Conservation (phyloP, 2,113 vertebrate genomes). For the Halcyon senegalensis region DNA sequence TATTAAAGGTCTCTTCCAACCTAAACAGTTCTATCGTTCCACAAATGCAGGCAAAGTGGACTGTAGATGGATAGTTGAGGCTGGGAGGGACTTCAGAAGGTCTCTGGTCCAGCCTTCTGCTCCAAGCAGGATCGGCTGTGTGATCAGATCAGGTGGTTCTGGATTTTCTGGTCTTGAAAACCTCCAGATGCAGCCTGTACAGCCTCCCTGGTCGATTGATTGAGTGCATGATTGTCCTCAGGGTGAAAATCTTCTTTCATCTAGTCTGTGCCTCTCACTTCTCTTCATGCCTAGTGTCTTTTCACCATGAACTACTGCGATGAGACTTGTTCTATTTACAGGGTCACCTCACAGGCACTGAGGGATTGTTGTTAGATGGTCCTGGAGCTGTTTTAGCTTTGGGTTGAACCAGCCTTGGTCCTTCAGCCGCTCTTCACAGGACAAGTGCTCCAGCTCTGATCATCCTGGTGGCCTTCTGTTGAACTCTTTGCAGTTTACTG, state of each 20-base stretch:
- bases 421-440: background rate
- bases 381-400: background rate
- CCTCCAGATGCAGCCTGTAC: background rate
- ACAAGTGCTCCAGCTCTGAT: no score
- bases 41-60: background rate
- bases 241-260: background rate
- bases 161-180: background rate
- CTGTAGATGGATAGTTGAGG: background rate
- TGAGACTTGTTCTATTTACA: background rate
- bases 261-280: background rate
- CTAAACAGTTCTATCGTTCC: no score
- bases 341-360: background rate
- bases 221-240: background rate
- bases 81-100: background rate
- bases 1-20: no score
- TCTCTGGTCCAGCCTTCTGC: background rate
- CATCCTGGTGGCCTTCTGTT: background rate
- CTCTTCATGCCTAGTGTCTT: background rate
- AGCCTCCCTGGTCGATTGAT: background rate
- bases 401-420: background rate
- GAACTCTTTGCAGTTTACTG: background rate
- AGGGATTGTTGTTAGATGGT: background rate
- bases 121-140: background rate
- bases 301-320: background rate
- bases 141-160: background rate